phyloP scores from a whole-genome alignment of 1,140 invertebrate species.

The Drosophila ohnishii region DNA sequence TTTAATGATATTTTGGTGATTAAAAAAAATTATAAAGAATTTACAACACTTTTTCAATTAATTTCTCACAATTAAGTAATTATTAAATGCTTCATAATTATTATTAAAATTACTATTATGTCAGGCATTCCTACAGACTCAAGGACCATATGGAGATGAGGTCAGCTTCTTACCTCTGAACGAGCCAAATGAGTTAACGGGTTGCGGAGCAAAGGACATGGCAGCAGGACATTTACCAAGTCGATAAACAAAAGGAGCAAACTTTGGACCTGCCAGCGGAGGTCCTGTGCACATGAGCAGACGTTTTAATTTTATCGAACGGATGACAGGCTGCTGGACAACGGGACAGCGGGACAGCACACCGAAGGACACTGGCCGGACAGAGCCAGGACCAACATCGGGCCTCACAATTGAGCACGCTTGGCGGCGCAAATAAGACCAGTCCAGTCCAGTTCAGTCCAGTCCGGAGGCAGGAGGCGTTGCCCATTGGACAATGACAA shows the following conservation, averaged over 20 bases:
- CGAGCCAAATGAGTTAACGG: conserved; percentile 38
- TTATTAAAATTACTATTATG: neutral
- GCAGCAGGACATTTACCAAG: conserved; percentile 51
- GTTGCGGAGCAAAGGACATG: conserved; percentile 27
- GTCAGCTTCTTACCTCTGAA: conserved; percentile 6
- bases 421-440: conserved; percentile 70
- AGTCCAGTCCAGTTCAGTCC: conserved; percentile 9
- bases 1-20: neutral
- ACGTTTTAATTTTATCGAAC: conserved; percentile 79
- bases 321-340: conserved; percentile 55
- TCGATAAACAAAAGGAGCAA: conserved; percentile 66
- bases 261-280: conserved; percentile 42
- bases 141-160: conserved; percentile 24
- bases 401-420: conserved; percentile 65
- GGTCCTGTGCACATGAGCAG: conserved; percentile 68
- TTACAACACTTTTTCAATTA: neutral
- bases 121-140: neutral
- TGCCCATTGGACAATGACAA: conserved; percentile 69
- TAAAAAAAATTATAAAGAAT: neutral
- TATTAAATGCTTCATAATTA: neutral
- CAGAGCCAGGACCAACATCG: conserved; percentile 20
- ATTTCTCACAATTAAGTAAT: too few species aligned
- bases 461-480: conserved; percentile 13
- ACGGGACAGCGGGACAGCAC: conserved; percentile 27
- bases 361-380: conserved; percentile 6